These are phyloP conservation scores for Paedocypris micromegethes DNA, from an alignment of 2,797 vertebrate genomes.

Conservation along the genomic window DNA sequence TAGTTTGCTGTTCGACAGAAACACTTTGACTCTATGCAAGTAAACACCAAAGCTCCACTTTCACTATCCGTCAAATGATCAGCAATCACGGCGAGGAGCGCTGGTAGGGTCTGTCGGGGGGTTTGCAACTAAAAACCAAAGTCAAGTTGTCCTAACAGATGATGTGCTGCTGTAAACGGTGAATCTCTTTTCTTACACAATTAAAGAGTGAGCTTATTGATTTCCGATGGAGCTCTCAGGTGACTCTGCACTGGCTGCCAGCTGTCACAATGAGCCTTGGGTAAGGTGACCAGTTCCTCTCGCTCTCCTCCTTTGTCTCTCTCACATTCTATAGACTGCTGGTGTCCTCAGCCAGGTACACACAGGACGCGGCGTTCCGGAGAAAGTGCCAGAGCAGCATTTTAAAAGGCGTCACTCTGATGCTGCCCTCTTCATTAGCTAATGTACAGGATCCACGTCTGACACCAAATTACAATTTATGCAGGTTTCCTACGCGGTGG, in stretches of 20 bases:
- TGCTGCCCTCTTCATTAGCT: constrained; percentile 58
- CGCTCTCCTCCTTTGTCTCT: constrained; percentile 53
- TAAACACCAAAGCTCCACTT: constrained; percentile 52
- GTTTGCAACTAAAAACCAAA: constrained; percentile 52
- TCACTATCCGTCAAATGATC: constrained; percentile 55
- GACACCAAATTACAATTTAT: constrained; percentile 14
- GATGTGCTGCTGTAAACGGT: constrained; percentile 66
- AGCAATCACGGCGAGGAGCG: constrained; percentile 34
- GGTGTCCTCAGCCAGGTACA: constrained; percentile 63
- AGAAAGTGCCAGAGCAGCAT: constrained; percentile 42
- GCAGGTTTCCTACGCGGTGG: background rate
- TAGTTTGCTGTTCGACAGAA: constrained; percentile 50
- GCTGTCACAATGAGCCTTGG: constrained; percentile 77
- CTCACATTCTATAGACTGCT: constrained; percentile 58
- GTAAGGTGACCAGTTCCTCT: constrained; percentile 81
- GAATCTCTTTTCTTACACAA: constrained; percentile 71
- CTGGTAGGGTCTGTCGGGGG: background rate
- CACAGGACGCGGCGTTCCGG: constrained; percentile 58
- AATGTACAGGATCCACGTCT: constrained; percentile 45
- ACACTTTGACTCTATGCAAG: constrained; percentile 49
- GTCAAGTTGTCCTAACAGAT: constrained; percentile 69
- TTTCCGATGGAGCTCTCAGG: constrained; percentile 82
- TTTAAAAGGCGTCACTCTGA: constrained; percentile 48
- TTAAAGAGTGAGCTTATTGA: constrained; percentile 82
- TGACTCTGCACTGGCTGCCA: constrained; percentile 73